Evolutionary conservation across 2,888 invertebrate species (phyloP).

Genomic region (Dasypogon diadema): DNA sequence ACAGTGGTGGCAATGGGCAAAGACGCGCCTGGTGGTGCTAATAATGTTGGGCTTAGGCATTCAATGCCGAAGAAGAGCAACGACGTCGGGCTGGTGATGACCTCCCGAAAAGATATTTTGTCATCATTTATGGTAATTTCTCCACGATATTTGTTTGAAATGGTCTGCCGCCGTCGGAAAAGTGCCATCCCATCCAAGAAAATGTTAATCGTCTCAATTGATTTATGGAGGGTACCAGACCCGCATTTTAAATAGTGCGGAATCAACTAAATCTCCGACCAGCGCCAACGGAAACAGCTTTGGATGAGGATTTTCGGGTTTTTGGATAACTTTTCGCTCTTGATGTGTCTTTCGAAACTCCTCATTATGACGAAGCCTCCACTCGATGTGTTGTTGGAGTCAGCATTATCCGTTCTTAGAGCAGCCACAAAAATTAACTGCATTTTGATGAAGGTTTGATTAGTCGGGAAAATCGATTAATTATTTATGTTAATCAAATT

Average conservation of each 20-base stretch:
- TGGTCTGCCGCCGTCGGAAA: conserved; percentile 4
- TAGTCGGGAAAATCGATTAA: background rate
- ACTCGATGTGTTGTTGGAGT: no score
- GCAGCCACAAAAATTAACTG: background rate
- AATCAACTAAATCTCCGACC: conserved; percentile 4
- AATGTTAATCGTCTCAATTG: conserved; percentile 32
- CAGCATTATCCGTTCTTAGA: no score
- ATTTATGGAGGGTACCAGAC: conserved; percentile 7
- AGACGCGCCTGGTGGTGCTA: background rate
- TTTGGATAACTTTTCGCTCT: background rate
- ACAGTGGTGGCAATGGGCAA: background rate
- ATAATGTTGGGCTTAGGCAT: background rate
- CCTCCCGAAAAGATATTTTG: conserved; percentile 23
- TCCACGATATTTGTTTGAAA: conserved; percentile 9
- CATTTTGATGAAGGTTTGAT: conserved; percentile 1
- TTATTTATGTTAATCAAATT: conserved; percentile 11
- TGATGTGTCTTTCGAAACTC: background rate
- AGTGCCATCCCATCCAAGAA: conserved; percentile 3
- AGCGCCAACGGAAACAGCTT: background rate
- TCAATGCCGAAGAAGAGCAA: background rate
- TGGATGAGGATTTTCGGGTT: background rate
- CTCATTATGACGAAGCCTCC: no score
- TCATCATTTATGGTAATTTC: conserved; percentile 31
- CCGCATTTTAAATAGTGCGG: conserved; percentile 16
- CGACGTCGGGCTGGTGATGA: background rate